Evolutionary conservation across 2,888 invertebrate genomes (phyloP).

Genomic region (Euphydryas editha): DNA sequence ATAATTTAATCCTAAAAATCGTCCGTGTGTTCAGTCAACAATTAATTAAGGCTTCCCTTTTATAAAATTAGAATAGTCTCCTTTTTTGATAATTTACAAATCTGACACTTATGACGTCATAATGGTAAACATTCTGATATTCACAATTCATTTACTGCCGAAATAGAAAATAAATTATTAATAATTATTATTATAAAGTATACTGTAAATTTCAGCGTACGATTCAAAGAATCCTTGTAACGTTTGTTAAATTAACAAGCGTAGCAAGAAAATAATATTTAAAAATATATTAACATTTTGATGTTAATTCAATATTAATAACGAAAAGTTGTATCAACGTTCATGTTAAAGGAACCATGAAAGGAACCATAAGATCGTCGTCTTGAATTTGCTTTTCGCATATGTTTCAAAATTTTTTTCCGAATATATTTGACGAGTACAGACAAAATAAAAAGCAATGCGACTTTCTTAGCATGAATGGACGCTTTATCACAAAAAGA

Average conservation of each 20-base stretch:
- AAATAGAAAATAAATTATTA: neutral
- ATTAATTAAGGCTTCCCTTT: slow-evolving; percentile 12
- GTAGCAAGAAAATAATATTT: neutral
- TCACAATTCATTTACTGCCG: neutral
- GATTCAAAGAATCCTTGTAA: neutral
- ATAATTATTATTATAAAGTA: neutral
- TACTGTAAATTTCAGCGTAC: neutral
- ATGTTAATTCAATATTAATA: too few species aligned
- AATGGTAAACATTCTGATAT: neutral
- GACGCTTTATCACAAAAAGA: neutral
- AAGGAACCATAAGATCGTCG: too few species aligned
- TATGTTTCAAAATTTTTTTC: neutral
- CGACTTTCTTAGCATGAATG: neutral
- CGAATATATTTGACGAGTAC: neutral
- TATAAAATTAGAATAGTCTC: slow-evolving; percentile 11
- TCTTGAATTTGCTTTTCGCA: neutral
- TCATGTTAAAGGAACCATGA: too few species aligned
- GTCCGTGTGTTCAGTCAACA: slow-evolving; percentile 4
- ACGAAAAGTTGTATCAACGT: too few species aligned
- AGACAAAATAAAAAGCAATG: neutral
- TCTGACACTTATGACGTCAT: slow-evolving; percentile 9
- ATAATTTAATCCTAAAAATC: neutral
- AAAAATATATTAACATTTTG: too few species aligned
- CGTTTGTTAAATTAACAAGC: slow-evolving; percentile 5
- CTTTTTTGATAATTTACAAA: slow-evolving; percentile 2